phyloP scores from a whole-genome alignment of 2,888 invertebrate species.

The Xestia sexstrigata region DNA sequence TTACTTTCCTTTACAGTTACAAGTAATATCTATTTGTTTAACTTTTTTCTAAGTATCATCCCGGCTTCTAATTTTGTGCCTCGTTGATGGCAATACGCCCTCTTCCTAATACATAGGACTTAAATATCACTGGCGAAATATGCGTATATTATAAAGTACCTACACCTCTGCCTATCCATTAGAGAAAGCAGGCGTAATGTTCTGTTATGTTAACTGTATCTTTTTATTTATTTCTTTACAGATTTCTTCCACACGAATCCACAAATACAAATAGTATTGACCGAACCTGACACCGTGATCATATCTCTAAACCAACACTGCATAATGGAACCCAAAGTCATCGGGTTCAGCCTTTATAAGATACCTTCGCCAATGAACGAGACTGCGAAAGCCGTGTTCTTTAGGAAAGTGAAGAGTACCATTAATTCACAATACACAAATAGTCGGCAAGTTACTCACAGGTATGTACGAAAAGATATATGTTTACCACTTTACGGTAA shows the following conservation, averaged over 20 bases:
- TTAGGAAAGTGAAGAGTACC: constrained; percentile 96
- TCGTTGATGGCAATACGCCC: background rate
- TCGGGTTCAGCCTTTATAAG: constrained; percentile 97
- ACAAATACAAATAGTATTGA: constrained; percentile 95
- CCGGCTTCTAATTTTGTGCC: background rate
- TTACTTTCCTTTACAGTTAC: background rate
- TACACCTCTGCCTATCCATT: background rate
- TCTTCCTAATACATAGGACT: background rate
- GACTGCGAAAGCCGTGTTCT: constrained; percentile 94
- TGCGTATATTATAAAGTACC: background rate
- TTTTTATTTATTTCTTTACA: constrained; percentile 69
- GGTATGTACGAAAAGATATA: constrained; percentile 69
- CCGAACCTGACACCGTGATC: constrained; percentile 92
- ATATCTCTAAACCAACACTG: constrained; percentile 97
- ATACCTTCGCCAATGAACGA: constrained; percentile 93
- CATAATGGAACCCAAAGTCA: constrained; percentile 97
- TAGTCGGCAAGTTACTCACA: constrained; percentile 95
- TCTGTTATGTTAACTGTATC: background rate
- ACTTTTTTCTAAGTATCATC: background rate
- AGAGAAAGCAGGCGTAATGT: background rate
- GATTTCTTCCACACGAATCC: constrained; percentile 98
- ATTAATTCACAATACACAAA: constrained; percentile 98
- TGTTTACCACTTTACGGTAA: background rate
- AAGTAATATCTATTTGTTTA: background rate
- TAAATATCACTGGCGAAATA: background rate